Evolutionary conservation across 2,113 vertebrate species (phyloP).

Genomic region (Nipponia nippon): DNA sequence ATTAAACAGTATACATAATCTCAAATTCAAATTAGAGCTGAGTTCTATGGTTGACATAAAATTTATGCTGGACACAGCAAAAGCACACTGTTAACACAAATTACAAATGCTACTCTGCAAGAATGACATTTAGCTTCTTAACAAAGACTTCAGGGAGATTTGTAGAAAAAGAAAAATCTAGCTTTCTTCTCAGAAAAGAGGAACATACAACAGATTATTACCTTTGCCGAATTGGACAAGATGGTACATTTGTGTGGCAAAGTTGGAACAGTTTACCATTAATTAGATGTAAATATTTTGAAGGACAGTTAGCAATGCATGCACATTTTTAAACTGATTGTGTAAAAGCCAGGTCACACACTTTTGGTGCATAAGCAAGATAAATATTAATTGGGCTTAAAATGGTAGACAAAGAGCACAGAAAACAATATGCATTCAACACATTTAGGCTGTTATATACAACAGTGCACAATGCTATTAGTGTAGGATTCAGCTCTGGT

Average conservation of each 20-base stretch:
- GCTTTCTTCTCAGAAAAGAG: neutral
- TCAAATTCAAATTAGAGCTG: neutral
- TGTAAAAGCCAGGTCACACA: neutral
- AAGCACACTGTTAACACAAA: neutral
- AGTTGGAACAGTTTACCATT: neutral
- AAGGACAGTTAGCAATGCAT: accelerated
- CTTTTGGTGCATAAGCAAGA: neutral
- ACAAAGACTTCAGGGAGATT: neutral
- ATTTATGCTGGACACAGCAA: neutral
- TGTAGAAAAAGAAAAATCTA: neutral
- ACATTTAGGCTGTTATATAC: neutral
- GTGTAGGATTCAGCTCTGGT: neutral
- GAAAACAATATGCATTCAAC: neutral
- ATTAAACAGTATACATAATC: neutral
- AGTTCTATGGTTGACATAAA: neutral
- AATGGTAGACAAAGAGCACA: neutral
- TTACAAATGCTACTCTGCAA: neutral
- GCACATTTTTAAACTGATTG: neutral
- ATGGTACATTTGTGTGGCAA: neutral
- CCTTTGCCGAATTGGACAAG: neutral
- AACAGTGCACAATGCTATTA: neutral
- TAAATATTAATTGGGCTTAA: neutral
- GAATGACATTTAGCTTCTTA: neutral
- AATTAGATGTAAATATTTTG: neutral
- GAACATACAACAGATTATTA: neutral